Evolutionary conservation across 2,888 invertebrate species (phyloP), one percentile per base, ranked within the genome.

Genomic region (Clunio marinus): DNA sequence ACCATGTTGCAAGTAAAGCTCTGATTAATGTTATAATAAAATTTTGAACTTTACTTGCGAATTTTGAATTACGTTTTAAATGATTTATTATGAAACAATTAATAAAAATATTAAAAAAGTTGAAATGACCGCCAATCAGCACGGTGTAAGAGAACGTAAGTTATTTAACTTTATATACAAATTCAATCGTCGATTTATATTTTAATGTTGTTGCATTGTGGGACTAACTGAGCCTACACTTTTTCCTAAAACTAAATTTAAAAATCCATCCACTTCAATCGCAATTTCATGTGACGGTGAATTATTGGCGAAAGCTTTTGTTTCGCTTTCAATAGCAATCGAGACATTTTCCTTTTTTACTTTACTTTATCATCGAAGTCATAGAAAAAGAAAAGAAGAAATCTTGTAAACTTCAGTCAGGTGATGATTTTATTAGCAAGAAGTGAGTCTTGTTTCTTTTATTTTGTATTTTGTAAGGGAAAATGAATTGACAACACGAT

Each of bases 271-370:
- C n/a, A n/a, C n/a, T n/a, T n/a, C n/a, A n/a, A n/a, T n/a, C n/a
- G n/a, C n/a, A n/a, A n/a, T n/a, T n/a, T n/a, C n/a, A n/a, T n/a
- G 51, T 17, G 59, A 17, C 25, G 7, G 35, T 59, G 59, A 59
- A 59, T 59, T 59, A 59, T 28, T 59, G 32, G 32, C 59, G 59
- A 59, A 59, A 59, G 59, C 59, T 59, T 28, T 59, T 35, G 35
- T 59, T 35, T 59, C 59, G 32, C 59, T 59, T 32, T 59, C 57
- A 57, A 8, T 27, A 13, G 57, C 13, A 27, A 27, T 57, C 57
- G 25, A 57, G 32, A 7, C 10, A 10, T 7, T 4, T 5, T 45
- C 15, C 32, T 32, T 55, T 55, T 55, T 10, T 59, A 17, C 22
- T 51, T 51, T 51, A 20, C 51, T 22, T 22, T 22, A 51, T 7